phyloP scores from a whole-genome alignment of 2,888 invertebrate species.

The Neoaliturus tenellus region DNA sequence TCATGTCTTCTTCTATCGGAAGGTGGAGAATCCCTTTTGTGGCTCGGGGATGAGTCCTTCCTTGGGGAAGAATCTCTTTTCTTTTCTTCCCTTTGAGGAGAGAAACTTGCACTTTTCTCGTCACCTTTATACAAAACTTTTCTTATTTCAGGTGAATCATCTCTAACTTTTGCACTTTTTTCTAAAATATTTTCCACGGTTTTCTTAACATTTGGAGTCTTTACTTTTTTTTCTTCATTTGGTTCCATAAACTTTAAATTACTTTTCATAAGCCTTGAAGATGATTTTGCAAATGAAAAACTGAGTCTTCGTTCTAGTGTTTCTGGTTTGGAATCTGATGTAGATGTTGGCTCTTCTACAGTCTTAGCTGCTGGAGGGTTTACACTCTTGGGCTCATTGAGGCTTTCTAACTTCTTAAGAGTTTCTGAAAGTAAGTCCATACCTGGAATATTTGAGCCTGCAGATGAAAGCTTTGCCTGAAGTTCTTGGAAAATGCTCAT shows the following conservation, averaged over 20 bases:
- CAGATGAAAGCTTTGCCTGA: slow-evolving; percentile 18
- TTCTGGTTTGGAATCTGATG: background rate
- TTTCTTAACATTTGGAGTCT: background rate
- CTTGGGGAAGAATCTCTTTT: slow-evolving; percentile 6
- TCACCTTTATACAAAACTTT: background rate
- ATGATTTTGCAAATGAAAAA: slow-evolving; percentile 14
- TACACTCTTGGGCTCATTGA: background rate
- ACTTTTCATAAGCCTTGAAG: background rate
- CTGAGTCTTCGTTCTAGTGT: slow-evolving; percentile 15
- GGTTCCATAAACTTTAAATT: background rate
- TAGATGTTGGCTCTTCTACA: background rate
- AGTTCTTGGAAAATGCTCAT: slow-evolving; percentile 41
- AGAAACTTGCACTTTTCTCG: background rate
- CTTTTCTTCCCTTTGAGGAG: background rate
- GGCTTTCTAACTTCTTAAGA: slow-evolving; percentile 12
- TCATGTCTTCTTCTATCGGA: background rate
- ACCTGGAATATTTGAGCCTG: background rate
- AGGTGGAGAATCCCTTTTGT: slow-evolving; percentile 1
- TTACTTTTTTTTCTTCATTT: background rate
- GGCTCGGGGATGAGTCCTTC: background rate
- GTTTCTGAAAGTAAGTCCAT: slow-evolving; percentile 33
- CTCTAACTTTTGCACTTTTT: background rate
- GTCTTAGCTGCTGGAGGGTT: background rate
- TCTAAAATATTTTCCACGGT: background rate
- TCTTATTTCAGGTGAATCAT: background rate